Conservation (phyloP, 2,797 vertebrate species). For the Melanotaenia trifasciata region DNA sequence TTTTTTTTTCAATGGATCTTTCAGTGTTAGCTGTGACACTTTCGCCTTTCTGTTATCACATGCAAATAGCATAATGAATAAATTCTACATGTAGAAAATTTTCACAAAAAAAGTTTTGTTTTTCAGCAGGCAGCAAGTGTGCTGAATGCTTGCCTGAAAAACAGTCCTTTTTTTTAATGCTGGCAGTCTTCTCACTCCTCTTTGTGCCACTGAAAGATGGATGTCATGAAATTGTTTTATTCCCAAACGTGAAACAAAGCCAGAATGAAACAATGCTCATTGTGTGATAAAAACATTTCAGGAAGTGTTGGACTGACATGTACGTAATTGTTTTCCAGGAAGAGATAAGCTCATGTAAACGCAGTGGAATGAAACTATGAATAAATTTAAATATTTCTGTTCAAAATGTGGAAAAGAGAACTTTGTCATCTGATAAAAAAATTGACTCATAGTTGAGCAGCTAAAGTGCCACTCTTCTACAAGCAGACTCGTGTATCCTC, state of each 20-base stretch:
- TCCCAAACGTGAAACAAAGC: conserved; percentile 34
- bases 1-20: too few species aligned
- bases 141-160: neutral
- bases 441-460: conserved; percentile 34
- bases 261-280: conserved; percentile 45
- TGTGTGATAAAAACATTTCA: conserved; percentile 41
- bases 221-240: conserved; percentile 39
- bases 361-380: conserved; percentile 39
- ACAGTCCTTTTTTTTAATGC: conserved; percentile 19
- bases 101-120: neutral
- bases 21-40: too few species aligned
- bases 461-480: neutral
- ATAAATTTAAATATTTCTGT: conserved; percentile 53
- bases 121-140: neutral
- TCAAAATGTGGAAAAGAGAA: conserved; percentile 25
- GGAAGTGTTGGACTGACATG: conserved; percentile 19
- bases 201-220: conserved; percentile 23
- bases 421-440: conserved; percentile 30
- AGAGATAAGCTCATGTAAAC: conserved; percentile 35
- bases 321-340: conserved; percentile 40
- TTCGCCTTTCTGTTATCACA: neutral
- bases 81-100: neutral
- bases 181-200: neutral
- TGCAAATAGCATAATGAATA: neutral
- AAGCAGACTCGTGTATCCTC: too few species aligned